Evolutionary conservation across 1,140 invertebrate species (phyloP).

Genomic region (Anthonomus grandis): DNA sequence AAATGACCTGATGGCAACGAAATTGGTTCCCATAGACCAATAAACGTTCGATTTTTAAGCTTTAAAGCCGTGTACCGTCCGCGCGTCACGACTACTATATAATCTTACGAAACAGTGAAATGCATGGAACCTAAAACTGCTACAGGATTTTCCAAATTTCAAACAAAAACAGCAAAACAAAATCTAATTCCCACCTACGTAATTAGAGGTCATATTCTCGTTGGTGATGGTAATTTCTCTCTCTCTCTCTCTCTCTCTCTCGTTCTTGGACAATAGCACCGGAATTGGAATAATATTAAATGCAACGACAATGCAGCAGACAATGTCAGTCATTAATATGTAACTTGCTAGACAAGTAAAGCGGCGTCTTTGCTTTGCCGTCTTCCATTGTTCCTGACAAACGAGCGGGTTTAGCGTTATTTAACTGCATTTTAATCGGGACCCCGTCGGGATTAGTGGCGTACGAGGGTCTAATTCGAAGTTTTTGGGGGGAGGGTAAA

Average conservation of each 20-base stretch:
- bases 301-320: constrained; percentile 21
- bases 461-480: constrained; percentile 4
- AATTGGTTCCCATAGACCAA: too few species aligned
- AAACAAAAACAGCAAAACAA: too few species aligned
- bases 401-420: constrained; percentile 14
- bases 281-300: constrained; percentile 20
- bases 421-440: constrained; percentile 22
- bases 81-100: too few species aligned
- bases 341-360: constrained; percentile 24
- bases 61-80: too few species aligned
- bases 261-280: constrained; percentile 14
- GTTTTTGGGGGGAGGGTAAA: too few species aligned
- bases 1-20: too few species aligned
- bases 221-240: constrained; percentile 8
- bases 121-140: too few species aligned
- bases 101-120: too few species aligned
- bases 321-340: constrained; percentile 27
- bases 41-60: too few species aligned
- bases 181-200: too few species aligned
- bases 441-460: constrained; percentile 1
- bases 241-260: not conserved
- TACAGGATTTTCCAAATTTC: too few species aligned
- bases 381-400: constrained; percentile 20
- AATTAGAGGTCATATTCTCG: not conserved
- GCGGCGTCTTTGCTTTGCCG: constrained; percentile 17